phyloP scores from a whole-genome alignment of 2,113 vertebrate genomes.

The Puffinus mauretanicus region DNA sequence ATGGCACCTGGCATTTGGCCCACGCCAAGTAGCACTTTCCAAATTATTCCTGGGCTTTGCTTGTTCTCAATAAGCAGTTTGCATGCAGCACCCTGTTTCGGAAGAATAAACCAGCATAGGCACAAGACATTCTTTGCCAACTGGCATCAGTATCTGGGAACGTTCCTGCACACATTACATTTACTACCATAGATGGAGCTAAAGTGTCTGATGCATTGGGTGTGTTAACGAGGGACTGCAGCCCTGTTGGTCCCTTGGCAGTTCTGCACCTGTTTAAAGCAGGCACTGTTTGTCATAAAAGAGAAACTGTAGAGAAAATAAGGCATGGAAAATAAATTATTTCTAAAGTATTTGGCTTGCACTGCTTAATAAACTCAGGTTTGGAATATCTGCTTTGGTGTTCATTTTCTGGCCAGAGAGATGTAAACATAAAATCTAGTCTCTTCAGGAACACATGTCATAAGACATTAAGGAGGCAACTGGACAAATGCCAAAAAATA shows the following conservation, averaged over 20 bases:
- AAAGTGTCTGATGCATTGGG: neutral
- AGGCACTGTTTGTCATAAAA: neutral
- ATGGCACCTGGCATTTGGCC: neutral
- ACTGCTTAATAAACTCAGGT: neutral
- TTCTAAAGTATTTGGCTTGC: neutral
- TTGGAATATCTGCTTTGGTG: constrained; percentile 3
- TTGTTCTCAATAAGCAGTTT: neutral
- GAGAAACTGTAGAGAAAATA: neutral
- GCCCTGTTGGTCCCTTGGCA: neutral
- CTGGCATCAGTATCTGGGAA: neutral
- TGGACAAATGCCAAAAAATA: constrained; percentile 25
- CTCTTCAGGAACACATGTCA: neutral
- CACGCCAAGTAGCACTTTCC: neutral
- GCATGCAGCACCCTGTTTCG: neutral
- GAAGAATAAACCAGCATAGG: neutral
- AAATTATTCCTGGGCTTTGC: neutral
- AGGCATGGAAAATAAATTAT: neutral
- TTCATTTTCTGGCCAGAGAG: neutral
- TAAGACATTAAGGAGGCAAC: constrained; percentile 1
- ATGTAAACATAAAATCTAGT: constrained; percentile 1
- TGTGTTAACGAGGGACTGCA: neutral
- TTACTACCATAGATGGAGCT: neutral
- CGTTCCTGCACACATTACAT: neutral
- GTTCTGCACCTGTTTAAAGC: constrained; percentile 1
- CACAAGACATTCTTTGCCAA: neutral